Evolutionary conservation across 2,888 invertebrate genomes (phyloP), one percentile per base, ranked within the genome.

Genomic region (Caenorhabditis imperialis): DNA sequence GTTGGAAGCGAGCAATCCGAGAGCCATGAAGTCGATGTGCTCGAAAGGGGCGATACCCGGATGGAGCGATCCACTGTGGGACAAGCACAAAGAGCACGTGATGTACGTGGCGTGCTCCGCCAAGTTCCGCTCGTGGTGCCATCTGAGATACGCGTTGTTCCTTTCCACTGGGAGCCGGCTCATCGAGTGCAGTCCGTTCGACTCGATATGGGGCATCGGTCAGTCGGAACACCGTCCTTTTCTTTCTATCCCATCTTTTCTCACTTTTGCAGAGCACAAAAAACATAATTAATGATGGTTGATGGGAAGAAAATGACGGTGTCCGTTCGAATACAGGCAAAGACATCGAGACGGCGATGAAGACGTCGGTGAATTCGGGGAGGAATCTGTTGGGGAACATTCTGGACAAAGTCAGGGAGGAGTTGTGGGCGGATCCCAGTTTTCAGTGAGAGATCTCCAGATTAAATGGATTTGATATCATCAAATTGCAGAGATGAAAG

Each of bases 171-270:
- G 74, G 10, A 76, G 76, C 33, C 37, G 45, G 16, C 51, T 82
- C 5, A 70, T 79, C 0, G 82, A 82, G 35, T 79, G 80, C 38
- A 77, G 75, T 22, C 82, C 80, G 20, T 76, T 55, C 27, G 82
- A 82, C 48, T 35, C 16, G 10, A 57, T 75, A 16, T 82, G 82
- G 82, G 82, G 82, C 51, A 81, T 82, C 3, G 82, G 82, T 78
- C 1, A 22, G 38, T 35, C n/a, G n/a, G n/a, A n/a, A n/a, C n/a
- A n/a, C n/a, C n/a, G n/a, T n/a, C n/a, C 1, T 22, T 47, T 22
- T 18, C 3, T 12, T 2, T 23, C 6, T 7, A 7, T 45, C 33
- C 18, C 12, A 27, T 44, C 30, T 3, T 44, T n/a, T 27, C 7
- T 14, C 30, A 10, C 38, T 42, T 12, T 18, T 22, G n/a, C n/a